A percentile compares a stretch with the other conserved stretches of the same genome.
These are phyloP conservation scores for Yponomeuta plumbellus DNA, from an alignment of 2,888 invertebrate genomes.

Conservation along the genomic window DNA sequence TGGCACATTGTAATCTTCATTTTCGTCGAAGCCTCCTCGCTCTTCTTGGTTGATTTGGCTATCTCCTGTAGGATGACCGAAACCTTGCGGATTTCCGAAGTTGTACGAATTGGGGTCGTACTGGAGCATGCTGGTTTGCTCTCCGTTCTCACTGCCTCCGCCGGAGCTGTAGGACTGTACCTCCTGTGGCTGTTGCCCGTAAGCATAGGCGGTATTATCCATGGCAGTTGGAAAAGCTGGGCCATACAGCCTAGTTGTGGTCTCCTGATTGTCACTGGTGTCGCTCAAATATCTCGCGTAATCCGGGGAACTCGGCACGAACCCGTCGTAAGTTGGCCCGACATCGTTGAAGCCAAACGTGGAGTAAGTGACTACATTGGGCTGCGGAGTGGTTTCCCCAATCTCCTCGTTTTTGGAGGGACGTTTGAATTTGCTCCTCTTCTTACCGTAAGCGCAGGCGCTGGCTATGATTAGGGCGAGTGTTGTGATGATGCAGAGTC, in stretches of 20 bases:
- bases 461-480: slow-evolving; percentile 39
- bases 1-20: slow-evolving; percentile 38
- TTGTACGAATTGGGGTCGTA: slow-evolving; percentile 44
- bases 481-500: slow-evolving; percentile 30
- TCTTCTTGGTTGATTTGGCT: slow-evolving; percentile 36
- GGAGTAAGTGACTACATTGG: slow-evolving; percentile 64
- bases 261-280: slow-evolving; percentile 43
- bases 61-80: slow-evolving; percentile 30
- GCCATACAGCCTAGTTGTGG: slow-evolving; percentile 52
- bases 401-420: slow-evolving; percentile 41
- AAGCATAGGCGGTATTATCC: slow-evolving; percentile 45
- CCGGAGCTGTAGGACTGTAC: slow-evolving; percentile 32
- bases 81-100: slow-evolving; percentile 42
- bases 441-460: slow-evolving; percentile 42
- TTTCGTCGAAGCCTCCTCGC: slow-evolving; percentile 30
- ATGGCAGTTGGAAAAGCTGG: slow-evolving; percentile 61
- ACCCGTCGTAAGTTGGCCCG: slow-evolving; percentile 52
- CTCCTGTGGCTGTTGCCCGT: slow-evolving; percentile 39
- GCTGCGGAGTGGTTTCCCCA: slow-evolving; percentile 46
- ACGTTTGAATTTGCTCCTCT: slow-evolving; percentile 46
- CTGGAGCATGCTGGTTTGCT: slow-evolving; percentile 45
- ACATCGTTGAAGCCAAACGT: slow-evolving; percentile 68
- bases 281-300: slow-evolving; percentile 48
- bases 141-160: slow-evolving; percentile 34
- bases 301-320: slow-evolving; percentile 63